Evolutionary conservation across 2,888 invertebrate species (phyloP), one percentile per base, ranked within the genome.

Genomic region (Acrobasis suavella): DNA sequence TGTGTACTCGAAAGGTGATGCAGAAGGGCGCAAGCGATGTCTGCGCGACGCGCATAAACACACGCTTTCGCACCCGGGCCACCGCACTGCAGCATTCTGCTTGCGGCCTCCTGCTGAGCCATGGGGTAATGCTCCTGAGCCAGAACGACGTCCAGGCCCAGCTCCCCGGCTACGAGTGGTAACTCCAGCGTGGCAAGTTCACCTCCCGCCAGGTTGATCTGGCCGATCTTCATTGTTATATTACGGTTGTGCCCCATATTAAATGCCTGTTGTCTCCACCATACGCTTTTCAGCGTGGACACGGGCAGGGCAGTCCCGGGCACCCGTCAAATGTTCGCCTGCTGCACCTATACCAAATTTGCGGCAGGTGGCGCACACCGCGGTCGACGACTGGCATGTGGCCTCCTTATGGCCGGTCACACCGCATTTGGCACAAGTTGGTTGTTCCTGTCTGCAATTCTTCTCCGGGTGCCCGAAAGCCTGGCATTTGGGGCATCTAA

Each of bases 391-490:
- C 49, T 56, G 50, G 62, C 77, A 78, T 0, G 62, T 66, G 0
- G 16, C 49, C 0, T 17, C 3, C 0, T 56, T 38, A 50, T 77
- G 77, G 0, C 76, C 76, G 0, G 39, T 9, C 0, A 64, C 70
- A 0, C 77, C 74, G 10, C 77, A 78, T 0, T 62, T 65, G 0
- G 70, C 71, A 17, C 78, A 78, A 0, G 58, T 64, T 0, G 12
- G 22, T 0, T 49, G 50, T 0, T 46, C 46, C 0, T 71, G 63
- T 2, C 68, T 12, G 51, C 76, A 78, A 32, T 66, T 69, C 3
- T 72, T 72, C 2, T 73, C 77, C n/a, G n/a, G 0, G 76, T 76
- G 68, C 80, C 76, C 80, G 32, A 76, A 79, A 0, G 67, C 67
- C n/a, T n/a, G n/a, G n/a, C n/a, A n/a, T n/a, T n/a, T n/a, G n/a